phyloP scores from a whole-genome alignment of 2,113 vertebrate species.

The Symphodus melops region DNA sequence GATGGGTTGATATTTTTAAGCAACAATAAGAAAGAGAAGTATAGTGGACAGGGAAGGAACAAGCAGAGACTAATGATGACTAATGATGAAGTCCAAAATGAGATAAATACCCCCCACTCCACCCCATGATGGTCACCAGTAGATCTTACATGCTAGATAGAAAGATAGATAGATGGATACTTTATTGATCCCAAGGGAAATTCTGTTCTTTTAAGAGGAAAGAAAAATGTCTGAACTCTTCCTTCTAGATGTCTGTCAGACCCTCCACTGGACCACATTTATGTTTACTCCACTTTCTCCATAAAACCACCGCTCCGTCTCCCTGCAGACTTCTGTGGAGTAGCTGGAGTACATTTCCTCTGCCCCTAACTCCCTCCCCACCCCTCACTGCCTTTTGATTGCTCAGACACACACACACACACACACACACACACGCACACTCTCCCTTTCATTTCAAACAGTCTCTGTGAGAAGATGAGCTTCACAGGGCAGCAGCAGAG shows the following conservation, averaged over 20 bases:
- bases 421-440: neutral
- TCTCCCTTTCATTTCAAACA: slow-evolving; percentile 3
- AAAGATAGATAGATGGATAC: too few relatives aligned
- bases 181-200: too few relatives aligned
- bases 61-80: too few relatives aligned
- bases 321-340: slow-evolving; percentile 13
- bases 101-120: too few relatives aligned
- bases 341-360: slow-evolving; percentile 13
- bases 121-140: too few relatives aligned
- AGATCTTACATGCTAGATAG: too few relatives aligned
- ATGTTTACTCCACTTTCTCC: neutral
- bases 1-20: too few relatives aligned
- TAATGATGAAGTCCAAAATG: too few relatives aligned
- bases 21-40: too few relatives aligned
- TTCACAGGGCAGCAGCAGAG: slow-evolving; percentile 16
- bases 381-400: slow-evolving; percentile 27
- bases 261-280: neutral
- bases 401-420: slow-evolving; percentile 1
- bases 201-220: neutral
- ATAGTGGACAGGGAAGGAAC: too few relatives aligned
- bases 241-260: too few relatives aligned
- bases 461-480: slow-evolving; percentile 23
- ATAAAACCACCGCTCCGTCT: neutral
- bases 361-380: neutral
- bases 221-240: neutral